phyloP scores from a whole-genome alignment of 2,888 invertebrate species.

The Melinaea menophilus region DNA sequence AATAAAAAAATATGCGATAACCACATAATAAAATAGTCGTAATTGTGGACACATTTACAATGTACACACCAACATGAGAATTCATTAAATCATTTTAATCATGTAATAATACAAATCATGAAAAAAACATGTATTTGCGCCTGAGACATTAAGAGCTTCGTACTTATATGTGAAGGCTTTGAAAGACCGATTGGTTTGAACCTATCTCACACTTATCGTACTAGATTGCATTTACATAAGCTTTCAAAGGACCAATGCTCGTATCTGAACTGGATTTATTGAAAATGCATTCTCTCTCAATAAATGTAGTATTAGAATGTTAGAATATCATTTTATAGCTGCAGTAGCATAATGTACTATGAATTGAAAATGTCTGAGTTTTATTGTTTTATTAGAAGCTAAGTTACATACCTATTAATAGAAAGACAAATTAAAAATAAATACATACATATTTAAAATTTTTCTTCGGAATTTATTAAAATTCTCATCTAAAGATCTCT shows the following conservation, averaged over 20 bases:
- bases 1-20: no score
- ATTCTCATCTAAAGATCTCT: constrained; percentile 17
- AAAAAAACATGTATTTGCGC: background rate
- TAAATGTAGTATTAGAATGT: constrained; percentile 16
- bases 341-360: constrained; percentile 9
- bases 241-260: constrained; percentile 31
- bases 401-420: no score
- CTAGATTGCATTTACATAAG: constrained; percentile 30
- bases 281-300: constrained; percentile 21
- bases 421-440: no score
- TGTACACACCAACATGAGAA: no score
- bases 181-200: background rate
- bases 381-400: no score
- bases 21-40: no score
- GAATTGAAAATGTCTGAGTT: no score
- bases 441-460: background rate
- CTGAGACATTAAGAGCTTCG: background rate
- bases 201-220: background rate
- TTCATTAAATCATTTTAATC: no score
- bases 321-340: constrained; percentile 20
- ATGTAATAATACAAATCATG: background rate
- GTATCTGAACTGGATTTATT: constrained; percentile 29
- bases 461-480: constrained; percentile 13
- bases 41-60: no score
- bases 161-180: background rate